Percentiles rank a stretch among this genome's conserved stretches.
Evolutionary conservation across 2,113 vertebrate genomes (phyloP).

Genomic region (Delphinapterus leucas): DNA sequence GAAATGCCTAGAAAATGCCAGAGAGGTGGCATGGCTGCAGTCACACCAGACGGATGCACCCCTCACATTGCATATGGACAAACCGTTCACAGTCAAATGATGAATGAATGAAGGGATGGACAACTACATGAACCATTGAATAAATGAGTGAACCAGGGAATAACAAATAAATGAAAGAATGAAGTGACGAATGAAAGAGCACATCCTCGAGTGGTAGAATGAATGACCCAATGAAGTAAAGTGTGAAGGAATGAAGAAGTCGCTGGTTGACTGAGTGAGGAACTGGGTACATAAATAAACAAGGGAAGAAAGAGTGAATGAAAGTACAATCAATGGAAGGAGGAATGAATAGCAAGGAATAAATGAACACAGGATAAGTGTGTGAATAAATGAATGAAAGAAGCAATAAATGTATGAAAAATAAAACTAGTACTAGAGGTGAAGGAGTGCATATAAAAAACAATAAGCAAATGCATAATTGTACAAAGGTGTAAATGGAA

Average conservation of each 20-base stretch:
- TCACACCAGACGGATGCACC: not conserved
- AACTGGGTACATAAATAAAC: not conserved
- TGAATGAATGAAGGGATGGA: not conserved
- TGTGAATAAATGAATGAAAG: not conserved
- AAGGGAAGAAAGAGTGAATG: not conserved
- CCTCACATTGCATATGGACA: not conserved
- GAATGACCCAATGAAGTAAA: not conserved
- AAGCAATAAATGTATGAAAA: not conserved
- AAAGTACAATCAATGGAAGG: not conserved
- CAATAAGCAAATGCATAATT: not conserved
- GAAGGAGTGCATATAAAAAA: not conserved
- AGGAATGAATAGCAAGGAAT: not conserved
- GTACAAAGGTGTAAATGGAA: not conserved
- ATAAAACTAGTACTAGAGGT: not conserved
- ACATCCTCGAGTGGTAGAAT: not conserved
- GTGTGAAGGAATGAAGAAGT: not conserved
- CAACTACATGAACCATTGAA: fast-evolving
- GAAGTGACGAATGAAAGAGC: not conserved
- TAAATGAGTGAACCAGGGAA: not conserved
- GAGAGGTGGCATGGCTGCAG: not conserved
- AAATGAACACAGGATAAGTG: not conserved
- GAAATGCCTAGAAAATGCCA: not conserved
- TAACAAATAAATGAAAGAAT: not conserved
- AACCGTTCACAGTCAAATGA: not conserved
- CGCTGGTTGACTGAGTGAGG: not conserved